Evolutionary conservation across 1,140 invertebrate species (phyloP).

Genomic region (Pseudomyrmex dendroicus): DNA sequence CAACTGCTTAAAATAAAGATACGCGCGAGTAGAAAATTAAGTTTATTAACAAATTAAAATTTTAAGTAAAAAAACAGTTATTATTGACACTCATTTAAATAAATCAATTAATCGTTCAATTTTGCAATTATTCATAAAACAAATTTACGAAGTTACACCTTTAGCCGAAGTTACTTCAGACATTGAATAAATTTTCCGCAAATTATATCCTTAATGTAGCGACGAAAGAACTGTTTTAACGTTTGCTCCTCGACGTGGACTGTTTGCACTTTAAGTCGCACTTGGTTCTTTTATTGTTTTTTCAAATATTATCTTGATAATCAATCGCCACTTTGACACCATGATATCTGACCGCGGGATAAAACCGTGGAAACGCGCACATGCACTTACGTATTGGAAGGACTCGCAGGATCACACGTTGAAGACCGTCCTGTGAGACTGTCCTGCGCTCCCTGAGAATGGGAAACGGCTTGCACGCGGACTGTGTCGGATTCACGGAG

Average conservation of each 20-base stretch:
- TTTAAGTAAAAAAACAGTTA: no score
- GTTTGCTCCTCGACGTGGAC: background rate
- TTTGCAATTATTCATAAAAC: no score
- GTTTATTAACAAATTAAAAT: no score
- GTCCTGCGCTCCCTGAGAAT: conserved; percentile 26
- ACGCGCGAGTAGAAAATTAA: no score
- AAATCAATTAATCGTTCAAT: no score
- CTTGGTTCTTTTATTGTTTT: background rate
- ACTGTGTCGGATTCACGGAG: conserved; percentile 49
- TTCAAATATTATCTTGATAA: background rate
- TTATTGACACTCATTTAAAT: no score
- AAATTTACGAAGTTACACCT: no score
- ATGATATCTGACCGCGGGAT: no score
- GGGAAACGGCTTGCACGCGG: conserved; percentile 55
- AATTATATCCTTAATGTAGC: background rate
- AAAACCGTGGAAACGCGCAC: background rate
- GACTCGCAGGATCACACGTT: background rate
- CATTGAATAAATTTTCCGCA: no score
- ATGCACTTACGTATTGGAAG: conserved; percentile 4
- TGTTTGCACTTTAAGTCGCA: background rate
- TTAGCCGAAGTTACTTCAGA: no score
- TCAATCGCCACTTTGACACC: background rate
- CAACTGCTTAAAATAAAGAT: no score
- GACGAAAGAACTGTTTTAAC: background rate
- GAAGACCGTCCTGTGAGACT: background rate